Evolutionary conservation across 2,888 invertebrate species (phyloP), one percentile per base, ranked within the genome.

Genomic region (Mythimna lalbum): DNA sequence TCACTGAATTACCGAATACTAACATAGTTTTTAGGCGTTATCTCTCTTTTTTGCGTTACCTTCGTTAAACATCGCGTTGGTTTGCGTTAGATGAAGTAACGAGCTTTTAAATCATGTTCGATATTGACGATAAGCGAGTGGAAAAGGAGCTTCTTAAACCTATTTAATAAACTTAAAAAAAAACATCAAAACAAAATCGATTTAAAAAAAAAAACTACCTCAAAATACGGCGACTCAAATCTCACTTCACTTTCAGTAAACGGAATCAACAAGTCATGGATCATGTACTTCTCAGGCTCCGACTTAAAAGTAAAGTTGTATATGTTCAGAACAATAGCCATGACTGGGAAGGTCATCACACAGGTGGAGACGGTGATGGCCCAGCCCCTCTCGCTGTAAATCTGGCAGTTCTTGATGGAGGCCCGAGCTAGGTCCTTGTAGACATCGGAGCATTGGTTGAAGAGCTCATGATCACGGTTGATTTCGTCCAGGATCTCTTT

Each of bases 201-300:
- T 33, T 33, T 33, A 2, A 33, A 33, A 27, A 10, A 39, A 39
- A 14, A 0, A n/a, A n/a, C n/a, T 39, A 89, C 53, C 61, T 94
- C 94, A 74, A 87, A 94, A 66, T 84, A 90, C 0, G 94, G 94
- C 0, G 90, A 81, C 0, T 83, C 79, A 55, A 91, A 91, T 55
- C 90, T 82, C 0, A 56, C 73, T 3, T 91, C 92, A 0, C 88
- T 84, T 0, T 83, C 80, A 0, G 73, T 17, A 49, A 87, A 87
- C 0, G 93, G 93, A 6, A 80, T 80, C 0, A 85, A 77, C 4
- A 92, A 2, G n/a, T 94, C 93, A 43, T 94, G 94, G 0, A 93
- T 76, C 93, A 94, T 93, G 57, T 89, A 89, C 43, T 86, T 91
- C 0, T 49, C 65, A 0, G 91, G 90, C 1, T 89, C 88, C 0